A percentile compares a stretch with the other conserved stretches of the same genome.
Conservation (phyloP, 2,797 vertebrate species). For the Mus minutoides region DNA sequence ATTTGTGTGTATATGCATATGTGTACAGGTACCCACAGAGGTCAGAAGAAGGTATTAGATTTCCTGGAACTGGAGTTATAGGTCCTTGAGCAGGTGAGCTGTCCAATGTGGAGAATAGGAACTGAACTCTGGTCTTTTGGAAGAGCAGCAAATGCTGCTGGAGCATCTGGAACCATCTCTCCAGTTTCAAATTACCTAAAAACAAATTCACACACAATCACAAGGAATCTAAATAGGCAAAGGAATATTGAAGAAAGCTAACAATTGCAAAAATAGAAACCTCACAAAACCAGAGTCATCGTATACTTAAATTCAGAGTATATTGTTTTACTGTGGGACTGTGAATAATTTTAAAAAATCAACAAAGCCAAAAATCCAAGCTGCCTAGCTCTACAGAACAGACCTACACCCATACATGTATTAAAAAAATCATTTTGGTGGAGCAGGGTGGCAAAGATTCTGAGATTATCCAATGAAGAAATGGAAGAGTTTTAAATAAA, state of each 20-base stretch:
- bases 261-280: background rate
- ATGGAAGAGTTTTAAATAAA: background rate
- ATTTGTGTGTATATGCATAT: background rate
- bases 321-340: background rate
- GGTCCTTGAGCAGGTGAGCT: background rate
- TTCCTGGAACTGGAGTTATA: background rate
- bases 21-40: background rate
- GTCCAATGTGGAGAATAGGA: no score
- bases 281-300: background rate
- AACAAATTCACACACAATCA: background rate
- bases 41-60: background rate
- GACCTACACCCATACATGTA: background rate
- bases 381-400: no score
- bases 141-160: background rate
- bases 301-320: background rate
- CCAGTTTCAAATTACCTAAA: background rate
- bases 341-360: background rate
- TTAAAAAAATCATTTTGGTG: background rate
- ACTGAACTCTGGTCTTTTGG: background rate
- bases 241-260: background rate
- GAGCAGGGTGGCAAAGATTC: background rate
- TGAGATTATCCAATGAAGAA: background rate
- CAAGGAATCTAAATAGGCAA: background rate
- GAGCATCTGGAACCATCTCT: background rate
- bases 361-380: background rate